phyloP scores from a whole-genome alignment of 2,797 vertebrate genomes.

The Sebastes glaucus region DNA sequence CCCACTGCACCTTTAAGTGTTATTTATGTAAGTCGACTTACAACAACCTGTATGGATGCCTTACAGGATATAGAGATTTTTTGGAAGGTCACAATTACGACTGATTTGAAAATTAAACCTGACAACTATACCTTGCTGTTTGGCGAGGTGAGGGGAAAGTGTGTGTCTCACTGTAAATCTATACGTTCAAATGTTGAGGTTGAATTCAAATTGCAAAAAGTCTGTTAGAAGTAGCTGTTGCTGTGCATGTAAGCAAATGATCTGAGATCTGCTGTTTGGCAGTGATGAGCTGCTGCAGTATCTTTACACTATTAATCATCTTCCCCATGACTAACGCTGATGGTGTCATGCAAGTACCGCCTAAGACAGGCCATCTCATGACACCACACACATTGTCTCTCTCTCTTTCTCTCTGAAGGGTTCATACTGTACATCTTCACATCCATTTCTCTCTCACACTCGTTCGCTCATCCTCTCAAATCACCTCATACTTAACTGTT shows the following conservation, averaged over 20 bases:
- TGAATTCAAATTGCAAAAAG: neutral
- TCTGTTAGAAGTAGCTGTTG: neutral
- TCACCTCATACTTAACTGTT: slow-evolving; percentile 58
- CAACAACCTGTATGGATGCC: no score
- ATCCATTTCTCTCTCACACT: slow-evolving; percentile 64
- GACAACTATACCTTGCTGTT: neutral
- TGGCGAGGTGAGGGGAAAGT: no score
- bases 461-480: slow-evolving; percentile 68
- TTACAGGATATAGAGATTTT: no score
- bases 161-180: neutral
- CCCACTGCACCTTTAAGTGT: no score
- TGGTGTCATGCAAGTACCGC: slow-evolving; percentile 63
- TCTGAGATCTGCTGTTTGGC: slow-evolving; percentile 49
- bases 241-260: slow-evolving; percentile 27
- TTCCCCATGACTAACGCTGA: slow-evolving; percentile 65
- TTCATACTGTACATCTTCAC: slow-evolving; percentile 66
- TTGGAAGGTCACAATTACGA: no score
- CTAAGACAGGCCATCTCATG: slow-evolving; percentile 60
- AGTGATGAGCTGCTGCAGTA: slow-evolving; percentile 59
- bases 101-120: no score
- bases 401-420: neutral
- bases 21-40: no score
- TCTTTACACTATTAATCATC: slow-evolving; percentile 73
- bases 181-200: neutral
- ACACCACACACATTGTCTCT: slow-evolving; percentile 29